Base-by-base conservation (phyloP, 2,113 vertebrate species). In the Catharus bicknelli region DNA sequence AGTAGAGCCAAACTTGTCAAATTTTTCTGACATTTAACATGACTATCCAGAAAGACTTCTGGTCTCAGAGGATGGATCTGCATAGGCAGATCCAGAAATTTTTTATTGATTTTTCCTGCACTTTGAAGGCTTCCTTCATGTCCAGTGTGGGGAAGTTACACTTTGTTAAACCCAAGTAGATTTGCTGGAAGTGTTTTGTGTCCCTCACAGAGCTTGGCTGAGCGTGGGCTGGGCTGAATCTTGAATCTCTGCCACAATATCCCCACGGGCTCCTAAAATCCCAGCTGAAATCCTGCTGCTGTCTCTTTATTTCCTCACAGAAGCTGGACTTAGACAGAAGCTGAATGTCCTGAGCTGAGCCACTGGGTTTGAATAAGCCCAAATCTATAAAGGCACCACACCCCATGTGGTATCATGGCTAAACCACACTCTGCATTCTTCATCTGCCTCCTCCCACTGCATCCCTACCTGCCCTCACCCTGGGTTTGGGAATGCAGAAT, bases 241-340 rank as follows among this genome's bases (percentile, higher is more conserved):
- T 13, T 13, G 17, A 57, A 17, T 26, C 13, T 62, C 57, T 61
- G 32, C 4, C 59, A 36, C 0, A 0, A 16, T 3, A 18, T 4
- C 20, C 10, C 47, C 50, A 32, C 0, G 2, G 32, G 13, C 22
- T 74, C 32, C 55, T 27, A 48, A 78, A 84, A 77, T 30, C 59
- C 19, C 3, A 75, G 16, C 14, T 50, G 48, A 70, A 74, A 81
- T 70, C 69, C 29, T 74, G 20, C 29, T 82, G 2, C 30, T 69
- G 14, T 4, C 6, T 64, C 61, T 75, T 51, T 7, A 20, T 29
- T 34, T 78, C 48, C 34, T 58, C 17, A 3, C 26, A 75, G 62
- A 59, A 79, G 20, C n/a, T 77, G 58, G 14, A 19, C 23, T 64
- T n/a, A 18, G 48, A 43, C 22, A 72, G 26, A 8, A 72, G 17